Evolutionary conservation across 2,113 vertebrate species (phyloP).

Genomic region (Perca schrenkii): DNA sequence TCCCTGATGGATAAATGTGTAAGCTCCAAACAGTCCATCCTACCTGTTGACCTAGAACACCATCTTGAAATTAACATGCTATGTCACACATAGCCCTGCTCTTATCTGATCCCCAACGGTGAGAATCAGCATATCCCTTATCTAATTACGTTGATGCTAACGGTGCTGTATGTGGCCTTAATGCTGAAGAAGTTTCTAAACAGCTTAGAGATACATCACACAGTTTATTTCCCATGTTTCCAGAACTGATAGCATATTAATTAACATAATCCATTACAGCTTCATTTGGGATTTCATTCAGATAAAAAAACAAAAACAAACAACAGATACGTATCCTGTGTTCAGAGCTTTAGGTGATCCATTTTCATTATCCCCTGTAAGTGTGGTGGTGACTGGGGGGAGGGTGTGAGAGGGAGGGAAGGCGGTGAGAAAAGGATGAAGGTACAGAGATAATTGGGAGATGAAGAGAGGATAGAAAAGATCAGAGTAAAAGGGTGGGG

Average conservation of each 20-base stretch:
- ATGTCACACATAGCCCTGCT: conserved; percentile 3
- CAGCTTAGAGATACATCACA: conserved; percentile 61
- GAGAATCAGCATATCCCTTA: conserved; percentile 51
- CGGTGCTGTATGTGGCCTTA: conserved; percentile 30
- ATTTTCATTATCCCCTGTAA: conserved; percentile 13
- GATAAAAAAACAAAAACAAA: conserved; percentile 51
- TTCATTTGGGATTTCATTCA: conserved; percentile 46
- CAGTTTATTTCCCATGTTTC: conserved; percentile 60
- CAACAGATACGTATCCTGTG: conserved; percentile 19
- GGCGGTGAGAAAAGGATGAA: conserved; percentile 1
- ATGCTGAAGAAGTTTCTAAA: conserved; percentile 47
- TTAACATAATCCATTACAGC: conserved; percentile 68
- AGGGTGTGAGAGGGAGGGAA: neutral
- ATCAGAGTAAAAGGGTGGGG: neutral
- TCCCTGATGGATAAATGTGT: neutral
- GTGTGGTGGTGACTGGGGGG: conserved; percentile 23
- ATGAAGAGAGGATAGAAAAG: conserved; percentile 4
- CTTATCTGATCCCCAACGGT: conserved; percentile 34
- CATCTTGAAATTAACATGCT: conserved; percentile 13
- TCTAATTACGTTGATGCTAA: conserved; percentile 43
- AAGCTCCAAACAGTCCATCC: neutral
- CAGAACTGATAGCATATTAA: conserved; percentile 60
- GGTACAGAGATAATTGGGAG: conserved; percentile 31
- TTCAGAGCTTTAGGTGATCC: conserved; percentile 34
- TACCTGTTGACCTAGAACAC: conserved; percentile 14